Evolutionary conservation across 2,113 vertebrate species (phyloP).

Genomic region (Henicopernis longicauda): DNA sequence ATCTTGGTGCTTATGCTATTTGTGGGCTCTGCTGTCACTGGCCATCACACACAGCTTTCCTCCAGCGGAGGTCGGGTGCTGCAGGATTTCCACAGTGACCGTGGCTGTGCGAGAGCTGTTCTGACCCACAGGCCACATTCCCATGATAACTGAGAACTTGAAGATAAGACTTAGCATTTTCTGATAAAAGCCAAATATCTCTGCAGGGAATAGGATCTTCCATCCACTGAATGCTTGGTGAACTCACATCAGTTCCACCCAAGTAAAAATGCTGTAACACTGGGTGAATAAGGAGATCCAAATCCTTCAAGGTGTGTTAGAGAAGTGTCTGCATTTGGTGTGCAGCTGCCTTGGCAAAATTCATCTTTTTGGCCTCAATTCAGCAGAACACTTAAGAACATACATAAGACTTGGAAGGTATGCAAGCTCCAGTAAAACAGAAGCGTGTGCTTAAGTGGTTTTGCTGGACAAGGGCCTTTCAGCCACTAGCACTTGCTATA

Average conservation of each 20-base stretch:
- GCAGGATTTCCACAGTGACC: neutral
- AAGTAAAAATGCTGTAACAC: neutral
- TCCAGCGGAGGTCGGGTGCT: rapidly evolving
- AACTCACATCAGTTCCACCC: neutral
- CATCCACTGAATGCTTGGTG: neutral
- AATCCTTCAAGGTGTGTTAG: neutral
- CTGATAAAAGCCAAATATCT: neutral
- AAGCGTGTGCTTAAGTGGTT: neutral
- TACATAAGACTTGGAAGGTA: neutral
- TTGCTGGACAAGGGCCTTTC: neutral
- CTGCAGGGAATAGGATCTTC: neutral
- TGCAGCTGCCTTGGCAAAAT: neutral
- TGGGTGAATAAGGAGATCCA: neutral
- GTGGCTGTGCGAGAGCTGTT: neutral
- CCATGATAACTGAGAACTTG: neutral
- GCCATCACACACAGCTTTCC: rapidly evolving
- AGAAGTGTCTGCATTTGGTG: neutral
- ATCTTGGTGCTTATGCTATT: neutral
- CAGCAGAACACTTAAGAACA: conserved; percentile 31
- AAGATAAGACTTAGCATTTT: neutral
- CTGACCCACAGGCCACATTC: neutral
- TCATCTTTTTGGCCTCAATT: neutral
- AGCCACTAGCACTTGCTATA: neutral
- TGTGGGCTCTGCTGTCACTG: neutral
- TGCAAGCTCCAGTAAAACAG: neutral